These are phyloP conservation scores for Phymastichus coffea DNA, from an alignment of 1,140 invertebrate species.

Conservation along the genomic window DNA sequence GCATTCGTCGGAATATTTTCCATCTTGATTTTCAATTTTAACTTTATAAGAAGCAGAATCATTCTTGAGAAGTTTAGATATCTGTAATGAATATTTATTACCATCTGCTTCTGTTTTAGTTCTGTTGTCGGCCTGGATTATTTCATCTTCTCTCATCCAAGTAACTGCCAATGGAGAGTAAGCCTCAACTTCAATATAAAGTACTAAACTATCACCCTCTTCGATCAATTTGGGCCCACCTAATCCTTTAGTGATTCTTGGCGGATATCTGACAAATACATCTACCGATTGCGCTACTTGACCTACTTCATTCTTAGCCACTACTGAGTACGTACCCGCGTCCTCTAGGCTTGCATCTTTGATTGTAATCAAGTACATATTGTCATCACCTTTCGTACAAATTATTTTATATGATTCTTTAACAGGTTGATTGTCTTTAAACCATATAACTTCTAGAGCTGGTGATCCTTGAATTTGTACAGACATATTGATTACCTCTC, in stretches of 20 bases:
- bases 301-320: constrained; percentile 86
- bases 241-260: constrained; percentile 70
- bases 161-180: constrained; percentile 78
- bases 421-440: constrained; percentile 80
- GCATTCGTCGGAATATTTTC: constrained; percentile 66
- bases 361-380: constrained; percentile 75
- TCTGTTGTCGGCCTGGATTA: constrained; percentile 66
- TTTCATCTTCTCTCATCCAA: constrained; percentile 79
- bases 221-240: constrained; percentile 67
- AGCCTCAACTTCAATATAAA: constrained; percentile 80
- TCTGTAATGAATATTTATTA: constrained; percentile 74
- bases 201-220: constrained; percentile 77
- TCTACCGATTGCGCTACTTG: constrained; percentile 85
- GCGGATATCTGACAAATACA: constrained; percentile 75
- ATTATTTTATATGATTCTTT: constrained; percentile 69
- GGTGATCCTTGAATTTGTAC: constrained; percentile 84
- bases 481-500: constrained; percentile 69
- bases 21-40: constrained; percentile 77
- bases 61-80: constrained; percentile 70
- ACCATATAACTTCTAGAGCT: constrained; percentile 78
- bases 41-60: constrained; percentile 76
- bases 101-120: constrained; percentile 68
- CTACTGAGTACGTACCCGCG: constrained; percentile 88
- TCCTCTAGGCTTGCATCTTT: constrained; percentile 81
- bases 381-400: constrained; percentile 68